Evolutionary conservation across 2,797 vertebrate genomes (phyloP).

Genomic region (Alca torda): DNA sequence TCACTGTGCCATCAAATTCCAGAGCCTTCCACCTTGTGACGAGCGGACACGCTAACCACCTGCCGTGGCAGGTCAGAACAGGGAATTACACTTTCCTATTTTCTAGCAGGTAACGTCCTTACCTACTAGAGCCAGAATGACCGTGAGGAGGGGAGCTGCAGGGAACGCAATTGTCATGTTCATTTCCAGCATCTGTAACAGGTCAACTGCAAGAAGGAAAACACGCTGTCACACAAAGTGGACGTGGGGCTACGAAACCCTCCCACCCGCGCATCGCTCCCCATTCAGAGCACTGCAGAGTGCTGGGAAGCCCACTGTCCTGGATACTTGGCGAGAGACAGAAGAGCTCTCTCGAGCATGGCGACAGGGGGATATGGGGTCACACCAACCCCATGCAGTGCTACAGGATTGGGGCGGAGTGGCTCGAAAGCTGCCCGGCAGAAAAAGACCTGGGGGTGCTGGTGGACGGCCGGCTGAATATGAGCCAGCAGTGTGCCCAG

Average conservation of each 20-base stretch:
- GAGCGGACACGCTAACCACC: not conserved
- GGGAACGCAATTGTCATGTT: slow-evolving; percentile 99
- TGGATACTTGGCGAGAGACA: accelerated
- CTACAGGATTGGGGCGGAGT: too few species aligned
- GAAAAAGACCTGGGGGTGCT: too few species aligned
- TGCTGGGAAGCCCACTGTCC: not conserved
- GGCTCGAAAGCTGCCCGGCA: too few species aligned
- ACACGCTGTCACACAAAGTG: not conserved
- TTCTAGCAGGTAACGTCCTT: slow-evolving; percentile 55
- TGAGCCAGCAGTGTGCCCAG: too few species aligned
- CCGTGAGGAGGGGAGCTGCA: slow-evolving; percentile 93
- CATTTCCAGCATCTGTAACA: slow-evolving; percentile 99
- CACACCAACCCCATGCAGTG: too few species aligned
- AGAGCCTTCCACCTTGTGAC: not conserved
- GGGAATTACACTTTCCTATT: not conserved
- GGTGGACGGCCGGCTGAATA: too few species aligned
- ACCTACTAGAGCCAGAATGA: slow-evolving; percentile 97
- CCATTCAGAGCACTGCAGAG: not conserved
- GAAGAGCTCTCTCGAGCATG: accelerated
- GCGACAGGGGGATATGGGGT: accelerated
- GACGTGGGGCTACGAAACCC: not conserved
- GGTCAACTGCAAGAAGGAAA: slow-evolving; percentile 84
- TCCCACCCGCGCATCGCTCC: not conserved
- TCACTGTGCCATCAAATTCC: not conserved
- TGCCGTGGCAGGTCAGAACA: accelerated